Base-by-base conservation (phyloP, 2,797 vertebrate species). In the Sarcoramphus papa region DNA sequence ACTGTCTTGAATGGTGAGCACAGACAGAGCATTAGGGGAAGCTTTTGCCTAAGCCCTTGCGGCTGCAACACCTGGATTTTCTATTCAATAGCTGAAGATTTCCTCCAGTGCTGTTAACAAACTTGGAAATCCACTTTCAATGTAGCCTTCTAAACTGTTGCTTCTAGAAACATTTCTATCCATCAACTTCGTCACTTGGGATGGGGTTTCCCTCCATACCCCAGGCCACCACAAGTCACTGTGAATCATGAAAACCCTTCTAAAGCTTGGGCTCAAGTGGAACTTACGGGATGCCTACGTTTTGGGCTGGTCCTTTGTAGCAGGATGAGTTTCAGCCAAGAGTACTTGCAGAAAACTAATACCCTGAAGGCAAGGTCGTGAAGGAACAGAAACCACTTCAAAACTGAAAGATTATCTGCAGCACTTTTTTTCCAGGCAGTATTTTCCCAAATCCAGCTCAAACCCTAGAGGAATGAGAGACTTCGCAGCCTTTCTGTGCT, bases 391-490 rank as follows among this genome's bases (percentile, higher is more conserved):
- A 96, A 43, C 30, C 47, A 45, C 72, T 78, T 69, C 35, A 62
- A 40, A 95, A 85, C 2, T 1, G 0, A 22, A 15, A 79, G 50
- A 90, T 62, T 7, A 24, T 10, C 62, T 88, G 65, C 64, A 40
- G 64, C 60, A 7, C 48, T 89, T 70, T 1, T 4, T 48, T 35
- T 33, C 68, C 57, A 22, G 3, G 19, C 48, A 18, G 41, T 5
- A 2, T 78, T 75, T 87, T 75, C 94, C 92, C 92, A 86, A 95
- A 91, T 23, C 45, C 85, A 88, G 67, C 75, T 43, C 82, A 69
- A 88, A 19, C 12, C 85, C 76, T 12, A 1, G 63, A 94, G 80
- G 35, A 75, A 92, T 23, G 51, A 94, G 85, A 48, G 57, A 47
- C 75, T 95, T 70, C 4, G 5, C 80, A 83, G 91, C 75, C 91